Percentiles rank a stretch among this genome's conserved stretches.
phyloP scores from a whole-genome alignment of 2,113 vertebrate genomes.

The Machaerirhynchus nigripectus region DNA sequence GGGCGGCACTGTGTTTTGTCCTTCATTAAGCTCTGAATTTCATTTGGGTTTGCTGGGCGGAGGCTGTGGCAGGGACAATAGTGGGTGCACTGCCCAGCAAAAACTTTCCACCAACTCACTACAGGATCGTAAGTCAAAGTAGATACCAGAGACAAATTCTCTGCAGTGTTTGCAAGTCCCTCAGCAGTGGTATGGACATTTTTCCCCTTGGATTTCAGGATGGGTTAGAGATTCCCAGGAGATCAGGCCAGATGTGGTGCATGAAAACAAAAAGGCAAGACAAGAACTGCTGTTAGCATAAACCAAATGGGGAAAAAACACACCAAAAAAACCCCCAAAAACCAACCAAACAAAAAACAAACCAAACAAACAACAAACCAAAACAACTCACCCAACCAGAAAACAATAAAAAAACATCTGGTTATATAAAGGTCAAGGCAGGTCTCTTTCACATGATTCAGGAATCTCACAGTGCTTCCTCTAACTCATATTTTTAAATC shows the following conservation, averaged over 20 bases:
- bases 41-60: background rate
- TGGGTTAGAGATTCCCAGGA: background rate
- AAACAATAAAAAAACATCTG: background rate
- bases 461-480: background rate
- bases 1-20: background rate
- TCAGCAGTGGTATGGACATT: background rate
- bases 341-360: background rate
- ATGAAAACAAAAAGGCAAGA: background rate
- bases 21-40: background rate
- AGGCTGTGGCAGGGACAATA: background rate
- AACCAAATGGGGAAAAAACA: background rate
- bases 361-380: background rate
- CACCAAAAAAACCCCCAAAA: background rate
- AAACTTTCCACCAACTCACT: background rate
- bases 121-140: background rate
- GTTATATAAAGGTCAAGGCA: background rate
- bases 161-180: background rate
- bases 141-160: background rate
- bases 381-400: background rate
- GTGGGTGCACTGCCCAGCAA: background rate
- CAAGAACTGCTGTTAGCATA: background rate
- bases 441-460: background rate
- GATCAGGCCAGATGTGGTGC: fast-evolving
- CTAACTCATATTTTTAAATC: background rate
- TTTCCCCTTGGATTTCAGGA: background rate